A percentile compares a stretch with the other conserved stretches of the same genome.
These are phyloP conservation scores for Abrostola triplasia DNA, from an alignment of 2,888 invertebrate genomes.

Conservation along the genomic window DNA sequence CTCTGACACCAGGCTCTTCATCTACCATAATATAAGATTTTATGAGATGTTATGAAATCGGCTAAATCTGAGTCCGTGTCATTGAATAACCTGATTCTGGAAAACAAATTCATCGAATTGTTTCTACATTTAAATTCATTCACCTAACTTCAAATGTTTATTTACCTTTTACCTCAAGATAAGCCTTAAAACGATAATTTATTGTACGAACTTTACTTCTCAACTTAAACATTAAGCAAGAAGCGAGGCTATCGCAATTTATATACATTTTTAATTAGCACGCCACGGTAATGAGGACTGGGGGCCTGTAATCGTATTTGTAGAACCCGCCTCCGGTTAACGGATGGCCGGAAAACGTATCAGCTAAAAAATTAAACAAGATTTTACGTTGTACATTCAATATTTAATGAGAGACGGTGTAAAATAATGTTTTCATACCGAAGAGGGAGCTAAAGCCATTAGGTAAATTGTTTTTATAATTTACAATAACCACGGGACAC, in stretches of 20 bases:
- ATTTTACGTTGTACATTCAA: constrained; percentile 26
- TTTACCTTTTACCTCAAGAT: no score
- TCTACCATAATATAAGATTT: no score
- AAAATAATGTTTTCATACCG: constrained; percentile 3
- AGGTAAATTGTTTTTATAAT: not conserved
- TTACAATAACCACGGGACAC: not conserved
- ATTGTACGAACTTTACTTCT: constrained; percentile 1
- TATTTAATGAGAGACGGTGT: constrained; percentile 21
- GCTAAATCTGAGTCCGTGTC: no score
- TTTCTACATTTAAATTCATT: no score
- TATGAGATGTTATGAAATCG: no score
- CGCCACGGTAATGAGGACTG: constrained; percentile 42
- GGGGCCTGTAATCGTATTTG: constrained; percentile 54
- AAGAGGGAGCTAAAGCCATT: constrained; percentile 9
- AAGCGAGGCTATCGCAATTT: constrained; percentile 18
- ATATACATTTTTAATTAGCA: constrained; percentile 52
- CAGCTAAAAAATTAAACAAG: constrained; percentile 43
- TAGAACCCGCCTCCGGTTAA: constrained; percentile 42
- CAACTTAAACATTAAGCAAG: constrained; percentile 19
- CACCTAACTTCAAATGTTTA: no score
- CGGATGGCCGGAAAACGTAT: constrained; percentile 45
- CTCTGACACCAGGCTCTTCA: no score
- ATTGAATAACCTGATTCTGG: no score
- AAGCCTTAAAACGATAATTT: not conserved
- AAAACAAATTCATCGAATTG: no score